Conservation (phyloP, 2,797 vertebrate species). For the Hippoglossus hippoglossus region DNA sequence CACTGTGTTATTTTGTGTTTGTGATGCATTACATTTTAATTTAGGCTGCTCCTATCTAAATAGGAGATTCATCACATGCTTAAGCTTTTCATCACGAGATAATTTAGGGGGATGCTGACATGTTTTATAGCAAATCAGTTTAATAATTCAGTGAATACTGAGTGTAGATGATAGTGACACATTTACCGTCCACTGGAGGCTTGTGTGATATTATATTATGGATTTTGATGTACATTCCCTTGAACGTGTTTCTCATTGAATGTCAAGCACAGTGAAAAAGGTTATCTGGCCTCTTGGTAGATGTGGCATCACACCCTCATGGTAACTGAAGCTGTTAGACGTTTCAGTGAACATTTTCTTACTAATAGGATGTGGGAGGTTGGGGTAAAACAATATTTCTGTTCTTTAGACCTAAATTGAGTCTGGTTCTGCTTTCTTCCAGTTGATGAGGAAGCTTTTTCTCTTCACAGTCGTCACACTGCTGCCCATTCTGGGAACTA, state of each 20-base stretch:
- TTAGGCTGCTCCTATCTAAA: not conserved
- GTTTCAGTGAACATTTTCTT: conserved; percentile 9
- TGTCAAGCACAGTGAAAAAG: conserved; percentile 24
- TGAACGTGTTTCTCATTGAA: conserved; percentile 22
- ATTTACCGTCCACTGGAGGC: not conserved
- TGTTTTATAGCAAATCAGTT: not conserved
- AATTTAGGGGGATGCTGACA: not conserved
- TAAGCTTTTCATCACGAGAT: conserved; percentile 5
- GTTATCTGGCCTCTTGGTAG: conserved; percentile 5
- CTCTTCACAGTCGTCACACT: too few species aligned
- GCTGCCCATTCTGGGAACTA: too few species aligned
- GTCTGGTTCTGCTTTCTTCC: too few species aligned
- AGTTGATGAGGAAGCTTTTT: too few species aligned
- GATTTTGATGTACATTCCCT: not conserved
- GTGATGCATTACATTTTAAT: conserved; percentile 11
- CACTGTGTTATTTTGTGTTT: conserved; percentile 9
- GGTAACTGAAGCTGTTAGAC: conserved; percentile 14
- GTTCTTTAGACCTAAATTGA: too few species aligned
- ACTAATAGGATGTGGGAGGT: not conserved
- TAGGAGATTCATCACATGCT: conserved; percentile 3
- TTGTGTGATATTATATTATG: not conserved
- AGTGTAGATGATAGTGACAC: not conserved
- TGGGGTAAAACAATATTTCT: not conserved
- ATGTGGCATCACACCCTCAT: conserved; percentile 15
- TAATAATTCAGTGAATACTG: not conserved